Percentiles rank a stretch among this genome's conserved stretches.
Evolutionary conservation across 2,113 vertebrate genomes (phyloP).

Genomic region (Desmodus rotundus): DNA sequence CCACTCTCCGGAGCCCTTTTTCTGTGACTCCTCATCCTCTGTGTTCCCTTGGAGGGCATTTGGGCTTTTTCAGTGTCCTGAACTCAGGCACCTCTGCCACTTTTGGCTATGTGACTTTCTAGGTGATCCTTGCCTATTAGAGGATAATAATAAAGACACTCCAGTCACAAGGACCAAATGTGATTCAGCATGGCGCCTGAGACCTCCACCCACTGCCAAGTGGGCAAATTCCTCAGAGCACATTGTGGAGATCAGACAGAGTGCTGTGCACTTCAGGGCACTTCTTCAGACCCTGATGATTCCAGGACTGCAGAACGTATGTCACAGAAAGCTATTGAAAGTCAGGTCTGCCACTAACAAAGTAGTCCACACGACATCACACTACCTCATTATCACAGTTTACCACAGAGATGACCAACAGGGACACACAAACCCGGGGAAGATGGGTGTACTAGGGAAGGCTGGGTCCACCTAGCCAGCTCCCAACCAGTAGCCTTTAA

Average conservation of each 20-base stretch:
- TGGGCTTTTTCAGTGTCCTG: not conserved
- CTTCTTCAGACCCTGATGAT: not conserved
- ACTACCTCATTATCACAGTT: not conserved
- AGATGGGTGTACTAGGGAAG: not conserved
- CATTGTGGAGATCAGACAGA: not conserved
- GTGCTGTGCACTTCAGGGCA: not conserved
- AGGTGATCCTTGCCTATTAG: not conserved
- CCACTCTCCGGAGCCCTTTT: not conserved
- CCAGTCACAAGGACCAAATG: not conserved
- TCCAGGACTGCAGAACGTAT: not conserved
- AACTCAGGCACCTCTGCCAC: not conserved
- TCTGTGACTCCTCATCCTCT: not conserved
- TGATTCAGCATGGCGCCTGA: not conserved
- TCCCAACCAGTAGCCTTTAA: not conserved
- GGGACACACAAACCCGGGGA: not conserved
- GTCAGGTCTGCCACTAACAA: not conserved
- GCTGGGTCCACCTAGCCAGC: not conserved
- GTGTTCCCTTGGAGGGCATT: not conserved
- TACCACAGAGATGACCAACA: not conserved
- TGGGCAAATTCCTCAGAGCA: not conserved
- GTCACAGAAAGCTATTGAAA: not conserved
- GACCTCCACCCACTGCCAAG: not conserved
- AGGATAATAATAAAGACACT: not conserved
- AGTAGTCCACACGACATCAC: not conserved
- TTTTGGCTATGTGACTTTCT: not conserved